Percentiles rank a stretch among this genome's conserved stretches.
Evolutionary conservation across 2,113 vertebrate species (phyloP).

Genomic region (Sitta europaea): DNA sequence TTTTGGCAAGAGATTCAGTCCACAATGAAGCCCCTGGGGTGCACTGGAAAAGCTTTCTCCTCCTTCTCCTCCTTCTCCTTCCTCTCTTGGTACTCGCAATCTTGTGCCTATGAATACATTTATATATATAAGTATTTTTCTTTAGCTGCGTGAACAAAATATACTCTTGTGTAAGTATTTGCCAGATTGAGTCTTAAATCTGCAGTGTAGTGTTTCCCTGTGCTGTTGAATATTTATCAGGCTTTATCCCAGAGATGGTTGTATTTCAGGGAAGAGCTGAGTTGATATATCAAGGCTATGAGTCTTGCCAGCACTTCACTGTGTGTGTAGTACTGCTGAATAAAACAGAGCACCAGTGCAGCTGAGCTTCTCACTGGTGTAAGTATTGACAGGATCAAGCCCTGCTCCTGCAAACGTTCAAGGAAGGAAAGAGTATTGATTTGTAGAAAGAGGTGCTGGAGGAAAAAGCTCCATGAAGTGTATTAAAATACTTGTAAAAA

Average conservation of each 20-base stretch:
- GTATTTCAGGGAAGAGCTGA: conserved; percentile 34
- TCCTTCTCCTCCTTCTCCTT: background rate
- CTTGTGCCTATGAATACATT: background rate
- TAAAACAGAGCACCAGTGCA: background rate
- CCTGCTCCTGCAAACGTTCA: background rate
- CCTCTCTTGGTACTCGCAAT: background rate
- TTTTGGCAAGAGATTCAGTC: background rate
- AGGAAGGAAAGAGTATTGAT: background rate
- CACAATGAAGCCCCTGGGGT: background rate
- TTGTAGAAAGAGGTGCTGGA: background rate
- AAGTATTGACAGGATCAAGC: background rate
- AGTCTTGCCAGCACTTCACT: conserved; percentile 8
- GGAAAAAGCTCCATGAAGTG: background rate
- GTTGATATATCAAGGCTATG: conserved; percentile 23
- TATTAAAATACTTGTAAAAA: background rate
- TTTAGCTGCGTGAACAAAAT: conserved; percentile 26
- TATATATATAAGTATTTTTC: conserved; percentile 38
- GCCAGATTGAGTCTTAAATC: conserved; percentile 52
- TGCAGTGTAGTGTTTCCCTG: conserved; percentile 15
- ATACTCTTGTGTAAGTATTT: conserved; percentile 40
- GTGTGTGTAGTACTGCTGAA: background rate
- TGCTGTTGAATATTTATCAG: conserved; percentile 49
- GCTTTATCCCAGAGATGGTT: conserved; percentile 11
- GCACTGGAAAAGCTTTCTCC: background rate
- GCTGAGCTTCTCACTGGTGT: background rate